Evolutionary conservation across 37 sponge, comb jelly and placozoan genomes (phyloP), one percentile per base, ranked within the genome.

Genomic region (Diacarnus erythraeanus): DNA sequence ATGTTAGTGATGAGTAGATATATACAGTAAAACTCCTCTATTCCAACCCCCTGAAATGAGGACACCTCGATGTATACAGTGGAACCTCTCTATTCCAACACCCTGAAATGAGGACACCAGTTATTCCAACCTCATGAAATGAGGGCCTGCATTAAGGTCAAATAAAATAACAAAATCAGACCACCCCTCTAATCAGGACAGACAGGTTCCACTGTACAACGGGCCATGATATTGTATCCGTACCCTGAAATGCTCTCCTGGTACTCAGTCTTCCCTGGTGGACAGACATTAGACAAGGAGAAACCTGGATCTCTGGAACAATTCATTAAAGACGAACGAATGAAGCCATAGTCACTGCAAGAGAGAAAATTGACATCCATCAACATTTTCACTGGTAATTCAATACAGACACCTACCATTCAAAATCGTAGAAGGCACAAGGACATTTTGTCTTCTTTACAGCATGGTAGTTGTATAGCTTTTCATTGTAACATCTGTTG

Each of bases 301-400:
- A 71, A 61, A 57, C 39, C 57, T 18, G 20, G 25, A 21, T 42
- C 12, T 40, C 17, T 22, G 6, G 25, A 22, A 38, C 83, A 83
- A 1, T 33, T 47, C 64, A 17, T 35, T 3, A 57, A 3, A 31
- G 42, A 36, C 26, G 31, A 37, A 26, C 47, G n/a, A n/a, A 34
- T 78, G 68, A 31, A 85, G 8, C 79, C 86, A 85, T 78, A 85
- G 61, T 78, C 86, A 85, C 86, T 85, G 69, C 34, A 57, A 61
- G 65, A 15, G 37, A 41, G 64, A 42, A 54, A 30, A 37, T 9
- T 18, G 65, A 64, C 29, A 9, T 10, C 29, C 15, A 3, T 43
- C 6, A 42, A 15, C 9, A 42, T 31, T 30, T 34, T 65, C 10
- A 60, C 22, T 4, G 9, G 23, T 25, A 44, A 5, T 72, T 4